These are phyloP conservation scores for Columba janthina DNA, from an alignment of 2,113 vertebrate genomes.

Conservation along the genomic window DNA sequence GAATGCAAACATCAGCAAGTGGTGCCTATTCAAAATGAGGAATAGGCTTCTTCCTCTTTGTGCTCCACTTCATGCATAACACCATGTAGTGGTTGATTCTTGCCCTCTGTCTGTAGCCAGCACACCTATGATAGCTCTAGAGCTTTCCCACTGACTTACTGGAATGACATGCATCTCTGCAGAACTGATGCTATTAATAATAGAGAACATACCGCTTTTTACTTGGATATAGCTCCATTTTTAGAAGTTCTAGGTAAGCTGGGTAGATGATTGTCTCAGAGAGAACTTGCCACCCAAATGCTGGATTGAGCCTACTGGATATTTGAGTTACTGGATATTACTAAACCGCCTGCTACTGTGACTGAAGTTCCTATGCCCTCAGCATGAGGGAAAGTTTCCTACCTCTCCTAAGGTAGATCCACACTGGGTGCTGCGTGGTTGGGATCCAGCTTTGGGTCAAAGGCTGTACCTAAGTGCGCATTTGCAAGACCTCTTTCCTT, in stretches of 20 bases:
- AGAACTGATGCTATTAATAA: not conserved
- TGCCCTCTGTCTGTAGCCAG: not conserved
- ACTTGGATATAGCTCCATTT: not conserved
- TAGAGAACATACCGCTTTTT: not conserved
- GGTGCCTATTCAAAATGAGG: not conserved
- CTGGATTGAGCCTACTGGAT: not conserved
- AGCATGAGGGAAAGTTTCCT: not conserved
- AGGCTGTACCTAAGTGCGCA: not conserved
- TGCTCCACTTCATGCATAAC: not conserved
- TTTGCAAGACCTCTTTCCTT: not conserved
- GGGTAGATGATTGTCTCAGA: not conserved
- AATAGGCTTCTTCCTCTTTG: not conserved
- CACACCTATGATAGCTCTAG: not conserved
- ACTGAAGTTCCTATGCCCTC: not conserved
- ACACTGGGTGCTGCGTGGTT: not conserved
- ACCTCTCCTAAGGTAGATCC: not conserved
- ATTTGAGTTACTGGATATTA: not conserved
- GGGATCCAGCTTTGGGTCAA: not conserved
- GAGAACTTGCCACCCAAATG: not conserved
- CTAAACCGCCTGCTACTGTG: not conserved
- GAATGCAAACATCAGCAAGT: not conserved
- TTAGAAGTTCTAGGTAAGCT: not conserved
- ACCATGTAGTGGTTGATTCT: not conserved
- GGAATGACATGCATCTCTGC: not conserved
- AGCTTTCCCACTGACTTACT: not conserved